Evolutionary conservation across 1,140 invertebrate species (phyloP).

Genomic region (Ericerus pela): DNA sequence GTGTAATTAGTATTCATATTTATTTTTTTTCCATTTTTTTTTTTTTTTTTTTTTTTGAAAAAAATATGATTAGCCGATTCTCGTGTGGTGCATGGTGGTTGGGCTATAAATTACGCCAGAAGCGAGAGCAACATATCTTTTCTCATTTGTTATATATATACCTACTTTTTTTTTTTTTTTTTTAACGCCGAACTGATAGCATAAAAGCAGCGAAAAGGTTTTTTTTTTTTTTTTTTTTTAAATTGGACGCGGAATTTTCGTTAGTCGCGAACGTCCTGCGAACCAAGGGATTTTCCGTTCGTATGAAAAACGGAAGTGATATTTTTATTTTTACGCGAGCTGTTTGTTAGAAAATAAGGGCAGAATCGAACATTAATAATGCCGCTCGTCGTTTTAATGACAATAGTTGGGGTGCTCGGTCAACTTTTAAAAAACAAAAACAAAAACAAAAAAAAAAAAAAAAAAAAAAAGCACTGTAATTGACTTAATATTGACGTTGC

Average conservation of each 20-base stretch:
- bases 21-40: constrained; percentile 7
- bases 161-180: background rate
- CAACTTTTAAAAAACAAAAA: no score
- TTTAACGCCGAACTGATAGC: background rate
- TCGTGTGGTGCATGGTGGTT: constrained; percentile 1
- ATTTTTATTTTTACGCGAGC: constrained; percentile 10
- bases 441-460: no score
- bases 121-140: constrained; percentile 10
- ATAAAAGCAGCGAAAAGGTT: background rate
- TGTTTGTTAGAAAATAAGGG: constrained; percentile 9
- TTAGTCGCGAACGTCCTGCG: background rate
- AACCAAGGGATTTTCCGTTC: constrained; percentile 7
- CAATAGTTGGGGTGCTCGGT: no score
- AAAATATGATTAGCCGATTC: constrained; percentile 11
- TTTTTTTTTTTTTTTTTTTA: no score
- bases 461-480: no score
- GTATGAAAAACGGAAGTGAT: constrained; percentile 10
- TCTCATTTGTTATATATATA: constrained; percentile 9
- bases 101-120: constrained; percentile 5
- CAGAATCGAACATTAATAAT: constrained; percentile 7
- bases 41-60: no score
- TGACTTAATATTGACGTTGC: no score
- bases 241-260: constrained; percentile 3
- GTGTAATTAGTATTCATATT: constrained; percentile 12
- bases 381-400: constrained; percentile 5